Conservation (phyloP, 2,113 vertebrate genomes). For the Aphyosemion australe region DNA sequence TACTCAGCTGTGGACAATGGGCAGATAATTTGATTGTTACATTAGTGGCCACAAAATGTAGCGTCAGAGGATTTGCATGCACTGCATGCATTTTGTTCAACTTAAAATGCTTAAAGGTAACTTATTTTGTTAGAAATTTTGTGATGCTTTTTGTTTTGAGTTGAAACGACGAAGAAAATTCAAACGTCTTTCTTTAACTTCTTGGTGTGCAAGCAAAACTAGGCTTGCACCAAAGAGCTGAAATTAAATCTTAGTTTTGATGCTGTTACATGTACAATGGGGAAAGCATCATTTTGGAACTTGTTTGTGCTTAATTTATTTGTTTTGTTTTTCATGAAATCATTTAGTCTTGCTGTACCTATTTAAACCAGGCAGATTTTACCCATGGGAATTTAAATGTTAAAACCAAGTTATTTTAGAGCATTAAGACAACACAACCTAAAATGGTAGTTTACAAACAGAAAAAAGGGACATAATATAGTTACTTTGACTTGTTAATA, state of each 20-base stretch:
- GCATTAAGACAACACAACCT: conserved; percentile 4
- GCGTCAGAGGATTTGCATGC: conserved; percentile 50
- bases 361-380: too few relatives aligned
- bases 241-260: background rate
- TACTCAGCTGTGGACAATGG: conserved; percentile 3
- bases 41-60: conserved; percentile 45
- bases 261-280: conserved; percentile 13
- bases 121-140: conserved; percentile 9
- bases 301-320: background rate
- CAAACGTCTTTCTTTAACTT: conserved; percentile 12
- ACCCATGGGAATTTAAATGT: background rate
- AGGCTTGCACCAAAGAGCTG: conserved; percentile 27
- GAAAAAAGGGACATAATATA: background rate
- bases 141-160: conserved; percentile 25
- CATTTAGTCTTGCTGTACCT: too few relatives aligned
- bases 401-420: background rate
- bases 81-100: conserved; percentile 36
- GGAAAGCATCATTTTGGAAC: conserved; percentile 16
- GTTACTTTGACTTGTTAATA: too few relatives aligned
- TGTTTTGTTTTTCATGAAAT: background rate
- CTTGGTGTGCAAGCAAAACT: conserved; percentile 33
- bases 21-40: conserved; percentile 30
- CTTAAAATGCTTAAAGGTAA: conserved; percentile 23
- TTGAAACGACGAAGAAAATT: conserved; percentile 8
- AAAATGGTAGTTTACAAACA: background rate